These are phyloP conservation scores for Speoplatyrhinus poulsoni DNA, from an alignment of 2,113 vertebrate species.

Conservation along the genomic window DNA sequence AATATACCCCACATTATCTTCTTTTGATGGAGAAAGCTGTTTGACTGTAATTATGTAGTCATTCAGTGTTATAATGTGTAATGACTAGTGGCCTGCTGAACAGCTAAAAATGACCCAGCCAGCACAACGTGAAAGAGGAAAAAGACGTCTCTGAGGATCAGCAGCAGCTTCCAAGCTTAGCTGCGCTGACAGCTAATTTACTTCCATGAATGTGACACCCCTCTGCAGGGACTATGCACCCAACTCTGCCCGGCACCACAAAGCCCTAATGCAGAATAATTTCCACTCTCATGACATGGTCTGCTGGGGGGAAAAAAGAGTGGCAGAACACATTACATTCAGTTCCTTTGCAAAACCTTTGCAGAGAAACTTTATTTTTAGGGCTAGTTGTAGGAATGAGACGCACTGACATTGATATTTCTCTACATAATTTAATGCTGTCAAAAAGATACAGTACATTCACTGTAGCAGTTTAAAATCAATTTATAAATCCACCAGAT, in stretches of 20 bases:
- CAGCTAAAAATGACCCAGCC: conserved; percentile 14
- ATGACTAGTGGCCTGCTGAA: conserved; percentile 45
- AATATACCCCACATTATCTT: neutral
- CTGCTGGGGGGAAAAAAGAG: conserved; percentile 35
- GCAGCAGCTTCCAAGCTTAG: conserved; percentile 42
- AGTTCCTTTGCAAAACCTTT: neutral
- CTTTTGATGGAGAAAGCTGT: conserved; percentile 7
- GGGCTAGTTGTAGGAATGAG: conserved; percentile 16
- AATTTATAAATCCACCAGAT: conserved; percentile 34
- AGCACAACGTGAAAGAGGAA: conserved; percentile 25
- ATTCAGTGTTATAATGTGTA: conserved; percentile 32
- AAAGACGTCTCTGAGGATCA: conserved; percentile 48
- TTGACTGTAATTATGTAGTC: conserved; percentile 27
- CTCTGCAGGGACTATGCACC: conserved; percentile 48
- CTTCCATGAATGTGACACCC: conserved; percentile 60
- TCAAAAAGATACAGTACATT: conserved; percentile 29
- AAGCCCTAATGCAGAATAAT: conserved; percentile 53
- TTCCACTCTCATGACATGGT: conserved; percentile 57
- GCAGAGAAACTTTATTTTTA: neutral
- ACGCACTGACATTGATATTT: conserved; percentile 13
- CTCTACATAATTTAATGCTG: neutral
- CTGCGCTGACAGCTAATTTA: conserved; percentile 69
- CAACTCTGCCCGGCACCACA: conserved; percentile 24
- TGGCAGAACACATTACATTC: conserved; percentile 18
- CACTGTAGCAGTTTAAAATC: conserved; percentile 19